Evolutionary conservation across 2,113 vertebrate genomes (phyloP).

Genomic region (Eclectus roratus): DNA sequence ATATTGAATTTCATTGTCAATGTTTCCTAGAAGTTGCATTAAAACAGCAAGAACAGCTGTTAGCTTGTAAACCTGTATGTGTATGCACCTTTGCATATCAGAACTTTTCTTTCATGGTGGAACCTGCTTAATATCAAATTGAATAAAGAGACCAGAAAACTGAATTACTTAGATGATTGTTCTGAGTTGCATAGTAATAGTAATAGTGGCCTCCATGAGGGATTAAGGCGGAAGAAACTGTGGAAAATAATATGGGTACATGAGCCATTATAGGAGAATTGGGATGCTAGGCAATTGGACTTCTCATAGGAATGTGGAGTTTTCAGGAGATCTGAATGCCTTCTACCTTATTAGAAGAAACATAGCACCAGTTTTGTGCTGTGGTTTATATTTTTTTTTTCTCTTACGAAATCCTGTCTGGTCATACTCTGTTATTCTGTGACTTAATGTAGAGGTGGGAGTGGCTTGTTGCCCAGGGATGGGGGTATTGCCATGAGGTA

Average conservation of each 20-base stretch:
- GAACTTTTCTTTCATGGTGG: not conserved
- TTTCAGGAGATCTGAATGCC: not conserved
- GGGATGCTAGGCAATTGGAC: not conserved
- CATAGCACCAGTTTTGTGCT: not conserved
- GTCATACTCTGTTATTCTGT: not conserved
- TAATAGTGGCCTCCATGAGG: not conserved
- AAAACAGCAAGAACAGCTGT: not conserved
- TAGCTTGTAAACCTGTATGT: not conserved
- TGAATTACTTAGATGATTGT: not conserved
- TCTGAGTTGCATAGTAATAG: not conserved
- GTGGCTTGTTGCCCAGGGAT: accelerated
- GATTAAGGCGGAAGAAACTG: not conserved
- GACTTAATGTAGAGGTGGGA: not conserved
- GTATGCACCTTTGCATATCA: not conserved
- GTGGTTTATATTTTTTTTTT: not conserved
- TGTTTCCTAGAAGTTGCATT: not conserved
- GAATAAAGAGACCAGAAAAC: not conserved
- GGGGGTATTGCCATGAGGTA: not conserved
- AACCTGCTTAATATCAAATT: not conserved
- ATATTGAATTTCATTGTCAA: not conserved
- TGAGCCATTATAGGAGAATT: not conserved
- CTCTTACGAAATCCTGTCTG: not conserved
- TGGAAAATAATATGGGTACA: not conserved
- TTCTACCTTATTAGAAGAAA: not conserved
- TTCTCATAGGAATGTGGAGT: not conserved